Evolutionary conservation across 1,140 invertebrate genomes (phyloP).

Genomic region (Protaetia brevitarsis): DNA sequence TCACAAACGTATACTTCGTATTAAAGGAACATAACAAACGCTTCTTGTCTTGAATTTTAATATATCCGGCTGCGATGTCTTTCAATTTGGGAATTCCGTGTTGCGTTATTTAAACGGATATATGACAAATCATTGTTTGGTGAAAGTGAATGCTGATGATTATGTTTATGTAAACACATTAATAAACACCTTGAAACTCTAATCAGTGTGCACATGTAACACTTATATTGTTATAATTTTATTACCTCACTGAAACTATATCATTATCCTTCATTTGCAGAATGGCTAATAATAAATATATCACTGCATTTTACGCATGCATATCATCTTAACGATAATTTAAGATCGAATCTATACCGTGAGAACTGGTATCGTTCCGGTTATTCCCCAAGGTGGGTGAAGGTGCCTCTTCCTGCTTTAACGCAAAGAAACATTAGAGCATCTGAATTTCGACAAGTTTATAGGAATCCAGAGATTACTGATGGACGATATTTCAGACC

Average conservation of each 20-base stretch:
- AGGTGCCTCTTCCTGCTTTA: conserved; percentile 25
- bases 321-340: conserved; percentile 15
- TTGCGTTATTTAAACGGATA: not conserved
- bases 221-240: too few relatives aligned
- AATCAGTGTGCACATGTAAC: too few relatives aligned
- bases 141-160: not conserved
- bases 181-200: not conserved
- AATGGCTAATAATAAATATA: conserved; percentile 33
- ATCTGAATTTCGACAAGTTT: not conserved
- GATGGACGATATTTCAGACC: conserved; percentile 41
- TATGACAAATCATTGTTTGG: not conserved
- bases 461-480: conserved; percentile 8
- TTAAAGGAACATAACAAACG: too few relatives aligned
- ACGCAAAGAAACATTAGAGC: conserved; percentile 17
- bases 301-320: conserved; percentile 29
- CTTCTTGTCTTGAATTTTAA: not conserved
- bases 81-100: not conserved
- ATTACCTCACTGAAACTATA: not conserved
- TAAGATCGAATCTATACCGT: conserved; percentile 26
- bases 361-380: conserved; percentile 30
- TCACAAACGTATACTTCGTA: too few relatives aligned
- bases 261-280: conserved; percentile 18
- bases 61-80: not conserved
- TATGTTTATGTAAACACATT: too few relatives aligned
- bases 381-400: conserved; percentile 31